phyloP scores from a whole-genome alignment of 2,888 invertebrate genomes.

The Drosophila eohydei region DNA sequence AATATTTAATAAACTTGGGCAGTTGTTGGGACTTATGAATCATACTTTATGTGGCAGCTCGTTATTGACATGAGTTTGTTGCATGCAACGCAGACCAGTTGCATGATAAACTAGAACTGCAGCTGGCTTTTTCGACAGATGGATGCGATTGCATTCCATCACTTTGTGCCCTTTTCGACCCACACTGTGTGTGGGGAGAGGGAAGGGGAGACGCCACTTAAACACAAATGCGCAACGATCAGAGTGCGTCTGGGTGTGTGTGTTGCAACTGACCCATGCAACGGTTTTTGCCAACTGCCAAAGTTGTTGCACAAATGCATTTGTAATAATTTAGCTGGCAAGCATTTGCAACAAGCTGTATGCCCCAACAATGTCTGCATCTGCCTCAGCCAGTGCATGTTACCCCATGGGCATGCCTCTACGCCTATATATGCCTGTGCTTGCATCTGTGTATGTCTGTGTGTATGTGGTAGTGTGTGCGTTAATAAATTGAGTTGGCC shows the following conservation, averaged over 20 bases:
- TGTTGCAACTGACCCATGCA: constrained; percentile 26
- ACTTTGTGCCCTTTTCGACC: constrained; percentile 27
- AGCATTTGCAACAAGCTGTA: constrained; percentile 22
- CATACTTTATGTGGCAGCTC: constrained; percentile 2
- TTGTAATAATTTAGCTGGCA: constrained; percentile 63
- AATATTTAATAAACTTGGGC: constrained; percentile 9
- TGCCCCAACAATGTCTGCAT: constrained; percentile 10
- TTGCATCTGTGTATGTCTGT: constrained; percentile 25
- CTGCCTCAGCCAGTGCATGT: constrained; percentile 13
- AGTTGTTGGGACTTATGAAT: not conserved
- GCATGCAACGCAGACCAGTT: constrained; percentile 10
- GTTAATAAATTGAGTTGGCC: constrained; percentile 76
- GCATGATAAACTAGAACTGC: constrained; percentile 28
- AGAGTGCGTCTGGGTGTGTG: not conserved
- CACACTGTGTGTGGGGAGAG: not conserved
- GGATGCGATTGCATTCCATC: constrained; percentile 59
- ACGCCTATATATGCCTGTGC: not conserved
- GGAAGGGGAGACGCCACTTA: constrained; percentile 21
- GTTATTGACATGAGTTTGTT: constrained; percentile 5
- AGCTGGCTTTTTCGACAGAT: constrained; percentile 22
- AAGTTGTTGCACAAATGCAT: constrained; percentile 60
- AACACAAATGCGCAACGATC: constrained; percentile 46
- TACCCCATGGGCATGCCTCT: constrained; percentile 20
- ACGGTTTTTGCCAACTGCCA: constrained; percentile 53
- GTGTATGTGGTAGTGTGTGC: constrained; percentile 40